phyloP scores from a whole-genome alignment of 2,113 vertebrate species.

The Myiozetetes cayanensis region DNA sequence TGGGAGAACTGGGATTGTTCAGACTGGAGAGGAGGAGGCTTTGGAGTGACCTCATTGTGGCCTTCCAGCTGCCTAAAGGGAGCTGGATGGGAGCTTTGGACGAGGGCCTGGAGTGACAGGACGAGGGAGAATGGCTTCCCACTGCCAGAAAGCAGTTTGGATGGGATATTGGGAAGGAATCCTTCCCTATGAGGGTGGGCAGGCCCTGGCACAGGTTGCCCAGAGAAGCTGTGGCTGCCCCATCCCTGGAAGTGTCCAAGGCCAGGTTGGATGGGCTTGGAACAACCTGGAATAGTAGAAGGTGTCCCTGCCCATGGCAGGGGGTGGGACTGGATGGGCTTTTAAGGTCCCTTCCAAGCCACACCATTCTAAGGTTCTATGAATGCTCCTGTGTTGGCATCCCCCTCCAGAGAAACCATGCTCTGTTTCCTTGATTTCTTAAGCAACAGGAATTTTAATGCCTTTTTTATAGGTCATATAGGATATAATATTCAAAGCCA shows the following conservation, averaged over 20 bases:
- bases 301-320: not conserved
- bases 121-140: not conserved
- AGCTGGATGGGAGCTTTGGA: not conserved
- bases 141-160: not conserved
- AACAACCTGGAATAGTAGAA: not conserved
- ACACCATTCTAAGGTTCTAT: not conserved
- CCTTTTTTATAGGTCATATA: not conserved
- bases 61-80: not conserved
- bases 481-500: not conserved
- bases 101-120: not conserved
- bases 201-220: not conserved
- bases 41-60: not conserved
- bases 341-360: not conserved
- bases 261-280: not conserved
- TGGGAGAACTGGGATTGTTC: not conserved
- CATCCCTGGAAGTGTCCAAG: not conserved
- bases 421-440: not conserved
- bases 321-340: not conserved
- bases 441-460: not conserved
- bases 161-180: not conserved
- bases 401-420: not conserved
- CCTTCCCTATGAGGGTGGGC: not conserved
- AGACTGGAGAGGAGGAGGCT: not conserved
- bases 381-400: fast-evolving
- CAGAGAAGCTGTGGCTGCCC: not conserved